A percentile compares a stretch with the other conserved stretches of the same genome.
These are phyloP conservation scores for Triplophysa yarkandensis DNA, from an alignment of 2,797 vertebrate species.

Conservation along the genomic window DNA sequence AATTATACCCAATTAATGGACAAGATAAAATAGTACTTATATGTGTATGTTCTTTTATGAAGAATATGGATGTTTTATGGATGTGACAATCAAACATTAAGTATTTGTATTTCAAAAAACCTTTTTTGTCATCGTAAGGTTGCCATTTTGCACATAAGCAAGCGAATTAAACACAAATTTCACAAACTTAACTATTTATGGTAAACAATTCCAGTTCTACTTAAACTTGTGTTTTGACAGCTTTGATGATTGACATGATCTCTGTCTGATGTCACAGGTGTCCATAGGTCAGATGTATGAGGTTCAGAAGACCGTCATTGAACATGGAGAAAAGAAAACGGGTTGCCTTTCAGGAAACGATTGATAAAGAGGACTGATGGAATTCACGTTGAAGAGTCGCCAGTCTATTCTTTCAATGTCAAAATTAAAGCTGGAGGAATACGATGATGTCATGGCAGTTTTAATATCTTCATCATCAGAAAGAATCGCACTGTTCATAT, in stretches of 20 bases:
- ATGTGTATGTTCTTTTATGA: too few species aligned
- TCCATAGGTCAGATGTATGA: conserved; percentile 75
- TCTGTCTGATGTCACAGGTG: conserved; percentile 67
- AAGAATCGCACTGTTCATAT: background rate
- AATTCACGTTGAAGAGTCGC: background rate
- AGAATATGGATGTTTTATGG: too few species aligned
- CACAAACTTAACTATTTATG: too few species aligned
- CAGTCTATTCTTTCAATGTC: background rate
- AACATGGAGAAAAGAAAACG: conserved; percentile 60
- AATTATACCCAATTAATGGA: too few species aligned
- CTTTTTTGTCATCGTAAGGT: too few species aligned
- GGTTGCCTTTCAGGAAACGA: conserved; percentile 34
- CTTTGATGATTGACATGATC: background rate
- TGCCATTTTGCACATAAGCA: too few species aligned
- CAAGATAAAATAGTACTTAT: too few species aligned
- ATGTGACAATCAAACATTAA: too few species aligned
- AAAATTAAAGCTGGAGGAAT: background rate
- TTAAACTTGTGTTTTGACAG: too few species aligned
- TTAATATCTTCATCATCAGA: background rate
- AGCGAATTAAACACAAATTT: too few species aligned
- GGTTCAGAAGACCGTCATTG: conserved; percentile 73
- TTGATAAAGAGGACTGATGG: background rate
- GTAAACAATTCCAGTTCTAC: too few species aligned
- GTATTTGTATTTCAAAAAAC: too few species aligned
- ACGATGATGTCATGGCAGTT: background rate